phyloP scores from a whole-genome alignment of 2,888 invertebrate species.

The Acleris cristana region DNA sequence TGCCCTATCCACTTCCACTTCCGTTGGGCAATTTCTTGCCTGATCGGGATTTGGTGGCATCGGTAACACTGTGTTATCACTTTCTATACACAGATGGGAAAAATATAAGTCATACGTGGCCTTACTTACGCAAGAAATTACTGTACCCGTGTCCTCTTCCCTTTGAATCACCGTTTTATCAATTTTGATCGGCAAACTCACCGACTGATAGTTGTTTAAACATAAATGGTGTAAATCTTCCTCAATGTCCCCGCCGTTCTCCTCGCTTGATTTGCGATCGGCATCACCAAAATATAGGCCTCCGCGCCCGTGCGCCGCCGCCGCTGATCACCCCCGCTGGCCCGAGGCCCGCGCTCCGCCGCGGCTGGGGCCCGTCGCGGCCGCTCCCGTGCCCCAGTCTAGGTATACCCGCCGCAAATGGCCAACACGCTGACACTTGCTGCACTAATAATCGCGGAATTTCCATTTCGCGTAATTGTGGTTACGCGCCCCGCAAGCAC shows the following conservation, averaged over 20 bases:
- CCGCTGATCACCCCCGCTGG: background rate
- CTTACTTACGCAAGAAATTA: slow-evolving; percentile 45
- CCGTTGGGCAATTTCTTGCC: too few relatives aligned
- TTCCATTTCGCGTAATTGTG: slow-evolving; percentile 21
- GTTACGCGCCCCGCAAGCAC: background rate
- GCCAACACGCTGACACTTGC: slow-evolving; percentile 29
- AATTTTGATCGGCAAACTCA: slow-evolving; percentile 38
- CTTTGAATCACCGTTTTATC: slow-evolving; percentile 37
- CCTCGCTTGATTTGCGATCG: background rate
- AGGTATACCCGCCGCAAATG: slow-evolving; percentile 38
- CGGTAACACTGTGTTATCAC: too few relatives aligned
- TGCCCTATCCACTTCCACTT: too few relatives aligned
- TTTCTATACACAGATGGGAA: too few relatives aligned
- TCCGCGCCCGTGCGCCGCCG: background rate
- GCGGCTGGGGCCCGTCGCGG: background rate
- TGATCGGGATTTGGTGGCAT: too few relatives aligned
- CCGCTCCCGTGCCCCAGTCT: slow-evolving; percentile 28
- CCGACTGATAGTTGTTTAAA: slow-evolving; percentile 39
- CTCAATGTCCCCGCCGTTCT: background rate
- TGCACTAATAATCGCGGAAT: slow-evolving; percentile 33
- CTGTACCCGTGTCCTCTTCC: slow-evolving; percentile 46
- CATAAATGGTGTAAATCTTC: slow-evolving; percentile 35
- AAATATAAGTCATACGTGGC: slow-evolving; percentile 36
- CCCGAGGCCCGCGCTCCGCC: background rate
- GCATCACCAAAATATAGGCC: background rate